phyloP scores from a whole-genome alignment of 1,140 invertebrate genomes.

The Drosophila bifasciata region DNA sequence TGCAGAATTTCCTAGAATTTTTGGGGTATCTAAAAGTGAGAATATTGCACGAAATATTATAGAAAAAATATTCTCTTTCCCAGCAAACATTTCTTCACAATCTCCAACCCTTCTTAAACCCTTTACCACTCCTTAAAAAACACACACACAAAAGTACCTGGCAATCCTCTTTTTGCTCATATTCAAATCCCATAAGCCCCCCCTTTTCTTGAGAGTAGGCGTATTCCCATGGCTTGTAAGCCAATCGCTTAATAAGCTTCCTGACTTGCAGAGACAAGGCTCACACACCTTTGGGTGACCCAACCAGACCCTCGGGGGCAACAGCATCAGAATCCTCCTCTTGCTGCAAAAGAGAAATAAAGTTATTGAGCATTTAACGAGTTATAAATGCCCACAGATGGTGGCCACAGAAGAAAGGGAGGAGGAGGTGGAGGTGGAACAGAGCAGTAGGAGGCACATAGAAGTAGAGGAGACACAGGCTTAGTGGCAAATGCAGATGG shows the following conservation, averaged over 20 bases:
- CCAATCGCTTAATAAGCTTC: constrained; percentile 48
- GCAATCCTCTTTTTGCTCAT: too few species aligned
- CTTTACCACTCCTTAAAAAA: too few species aligned
- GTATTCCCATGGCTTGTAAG: constrained; percentile 11
- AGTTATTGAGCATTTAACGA: constrained; percentile 78
- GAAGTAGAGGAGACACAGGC: background rate
- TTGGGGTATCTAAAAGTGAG: too few species aligned
- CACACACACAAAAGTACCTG: too few species aligned
- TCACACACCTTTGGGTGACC: constrained; percentile 36
- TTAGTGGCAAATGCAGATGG: constrained; percentile 53
- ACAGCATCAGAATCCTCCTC: background rate
- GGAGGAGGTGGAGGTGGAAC: too few species aligned
- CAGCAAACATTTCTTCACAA: too few species aligned
- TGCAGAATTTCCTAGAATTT: too few species aligned
- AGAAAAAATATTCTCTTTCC: too few species aligned
- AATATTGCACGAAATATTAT: too few species aligned
- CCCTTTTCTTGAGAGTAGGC: constrained; percentile 12
- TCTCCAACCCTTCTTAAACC: too few species aligned
- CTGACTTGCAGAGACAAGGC: constrained; percentile 35
- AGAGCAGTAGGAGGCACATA: constrained; percentile 1
- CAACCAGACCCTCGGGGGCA: constrained; percentile 14
- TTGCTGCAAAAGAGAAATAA: constrained; percentile 39
- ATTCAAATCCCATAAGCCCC: constrained; percentile 7
- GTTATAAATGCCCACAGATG: constrained; percentile 63
- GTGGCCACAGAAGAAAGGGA: constrained; percentile 36